Base-by-base conservation (phyloP, 2,888 invertebrate genomes). In the Athripsodes cinereus region DNA sequence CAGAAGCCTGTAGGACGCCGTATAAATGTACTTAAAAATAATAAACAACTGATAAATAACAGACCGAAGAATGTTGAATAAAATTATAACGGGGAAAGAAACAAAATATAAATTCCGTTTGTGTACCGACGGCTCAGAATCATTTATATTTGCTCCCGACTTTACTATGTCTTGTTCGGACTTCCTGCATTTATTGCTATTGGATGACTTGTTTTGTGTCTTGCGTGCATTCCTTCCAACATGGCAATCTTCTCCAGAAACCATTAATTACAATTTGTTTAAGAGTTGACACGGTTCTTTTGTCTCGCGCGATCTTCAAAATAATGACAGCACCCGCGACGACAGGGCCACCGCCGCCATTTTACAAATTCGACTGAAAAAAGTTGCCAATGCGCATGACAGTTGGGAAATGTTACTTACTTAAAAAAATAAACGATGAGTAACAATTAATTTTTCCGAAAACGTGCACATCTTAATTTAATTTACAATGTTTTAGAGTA, bases 81-180 rank as follows among this genome's bases (percentile, higher is more conserved):
- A 80, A 75, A 92, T 85, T 72, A 92, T 88, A 66, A 92, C 84
- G 61, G 92, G 92, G 75, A 90, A 90, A 67, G 92, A 92, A 76
- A 92, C 90, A 72, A 90, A 83, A 74, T 92, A 91, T 68, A 92
- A 83, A 75, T 92, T 92, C 74, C 89, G 84, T 75, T 92, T 91
- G 76, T 92, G 92, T 69, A 92, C 89, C 59, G 91, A 90, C 69
- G 85, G 83, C 70, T 83, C 84, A 70, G 82, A 73, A 62, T 75
- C 81, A 69, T 71, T 67, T 44, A 76, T 74, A 74, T 77, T 78
- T 74, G 81, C 81, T 78, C 80, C 77, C 73, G 82, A 79, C 71
- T 80, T 80, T 67, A 79, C 76, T 75, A 80, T 71, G 75, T 82
- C 82, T 72, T 79, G 78, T 75, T 83, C 82, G 71, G 75, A 72